These are phyloP conservation scores for Pelobates fuscus DNA, from an alignment of 2,113 vertebrate genomes.

Conservation along the genomic window DNA sequence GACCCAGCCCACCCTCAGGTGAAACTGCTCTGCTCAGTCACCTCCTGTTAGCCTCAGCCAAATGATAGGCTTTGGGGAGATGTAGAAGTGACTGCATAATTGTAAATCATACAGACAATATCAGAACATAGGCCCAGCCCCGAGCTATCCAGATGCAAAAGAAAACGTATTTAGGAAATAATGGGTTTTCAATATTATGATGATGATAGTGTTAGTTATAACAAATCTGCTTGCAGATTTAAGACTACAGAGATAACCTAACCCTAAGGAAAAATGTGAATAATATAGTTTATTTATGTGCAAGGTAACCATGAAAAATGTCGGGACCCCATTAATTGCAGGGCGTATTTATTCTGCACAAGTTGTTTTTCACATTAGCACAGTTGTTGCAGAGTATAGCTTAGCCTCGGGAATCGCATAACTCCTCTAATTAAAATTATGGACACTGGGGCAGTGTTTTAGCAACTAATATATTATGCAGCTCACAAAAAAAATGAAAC, in stretches of 20 bases:
- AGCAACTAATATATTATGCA: conserved; percentile 44
- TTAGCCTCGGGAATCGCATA: conserved; percentile 62
- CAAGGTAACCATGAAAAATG: conserved; percentile 62
- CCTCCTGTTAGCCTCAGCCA: conserved; percentile 71
- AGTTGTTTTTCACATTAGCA: conserved; percentile 64
- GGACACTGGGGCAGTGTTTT: conserved; percentile 46
- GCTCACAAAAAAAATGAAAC: conserved; percentile 16
- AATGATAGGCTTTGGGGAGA: conserved; percentile 62
- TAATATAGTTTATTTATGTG: conserved; percentile 61
- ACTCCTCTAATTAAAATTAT: conserved; percentile 63
- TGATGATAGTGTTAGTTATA: conserved; percentile 62
- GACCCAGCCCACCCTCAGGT: conserved; percentile 77
- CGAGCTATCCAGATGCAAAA: conserved; percentile 68
- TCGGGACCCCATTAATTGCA: conserved; percentile 66
- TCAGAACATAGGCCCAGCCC: conserved; percentile 62
- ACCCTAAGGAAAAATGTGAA: conserved; percentile 60
- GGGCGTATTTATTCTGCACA: conserved; percentile 65
- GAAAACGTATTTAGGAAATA: conserved; percentile 69
- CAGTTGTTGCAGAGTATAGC: conserved; percentile 60
- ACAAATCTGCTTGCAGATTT: conserved; percentile 63
- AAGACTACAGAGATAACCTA: conserved; percentile 60
- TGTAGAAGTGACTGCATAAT: conserved; percentile 47
- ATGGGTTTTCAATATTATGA: conserved; percentile 67
- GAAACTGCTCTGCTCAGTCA: conserved; percentile 75
- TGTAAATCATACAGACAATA: conserved; percentile 64